Base-by-base conservation (phyloP, 2,888 invertebrate genomes). In the Rhingia campestris region DNA sequence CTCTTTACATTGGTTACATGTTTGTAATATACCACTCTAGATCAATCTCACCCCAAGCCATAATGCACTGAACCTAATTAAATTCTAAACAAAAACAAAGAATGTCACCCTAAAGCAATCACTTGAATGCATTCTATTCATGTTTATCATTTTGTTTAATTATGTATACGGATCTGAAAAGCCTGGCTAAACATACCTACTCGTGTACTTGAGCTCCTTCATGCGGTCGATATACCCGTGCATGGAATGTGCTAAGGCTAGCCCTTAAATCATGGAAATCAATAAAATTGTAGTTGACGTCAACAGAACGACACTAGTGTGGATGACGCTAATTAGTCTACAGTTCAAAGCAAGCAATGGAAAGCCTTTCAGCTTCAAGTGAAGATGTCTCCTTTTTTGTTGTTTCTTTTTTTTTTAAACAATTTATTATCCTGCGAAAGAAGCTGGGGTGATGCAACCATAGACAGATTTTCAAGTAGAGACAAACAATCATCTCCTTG, bases 261-360 rank as follows among this genome's bases (percentile, higher is more conserved):
- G 9, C 45, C 61, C 59, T 41, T 53, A 37, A 51, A 43, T 12
- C n/a, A 37, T 37, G 30, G 45, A 64, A 81, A 81, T 81, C 81
- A 54, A 81, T 81, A 70, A n/a, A 63, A 22, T 22, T 22, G 12
- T 5, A 32, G 39, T 54, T 81, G 81, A 81, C 75, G 75, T 81
- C 75, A 81, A 70, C 51, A 30, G 37, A 56, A 53, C 7, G 5
- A 43, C 45, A 74, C 58, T 33, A 39, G 12, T 5, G 32, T 33
- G 41, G 61, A 49, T 45, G 45, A 72, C 12, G 69, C n/a, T 53
- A 75, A 58, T 81, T 69, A 59, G 45, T 58, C 80, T 59, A 58
- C 3, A 14, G 73, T 51, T 67, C 63, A 81, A 64, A 75, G 75
- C 56, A 22, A 14, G 49, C 64, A 70, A 64, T 72, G 45, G 12